A percentile compares a stretch with the other conserved stretches of the same genome.
Evolutionary conservation across 2,888 invertebrate genomes (phyloP).

Genomic region (Euzetes globulus): DNA sequence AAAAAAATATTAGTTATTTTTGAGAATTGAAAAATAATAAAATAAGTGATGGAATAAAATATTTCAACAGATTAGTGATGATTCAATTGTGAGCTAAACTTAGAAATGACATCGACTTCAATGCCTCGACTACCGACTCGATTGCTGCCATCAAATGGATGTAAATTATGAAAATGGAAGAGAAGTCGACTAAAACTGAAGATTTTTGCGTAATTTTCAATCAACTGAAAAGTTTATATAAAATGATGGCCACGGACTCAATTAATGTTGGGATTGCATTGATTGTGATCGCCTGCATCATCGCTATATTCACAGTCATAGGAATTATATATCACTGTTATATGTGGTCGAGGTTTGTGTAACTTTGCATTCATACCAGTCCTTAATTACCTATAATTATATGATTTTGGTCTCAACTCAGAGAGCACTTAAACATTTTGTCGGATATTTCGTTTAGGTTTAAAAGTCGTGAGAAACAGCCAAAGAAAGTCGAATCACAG

Average conservation of each 20-base stretch:
- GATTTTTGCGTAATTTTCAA: conserved; percentile 5
- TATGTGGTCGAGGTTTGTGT: conserved; percentile 76
- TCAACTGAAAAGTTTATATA: not conserved
- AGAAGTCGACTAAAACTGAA: not conserved
- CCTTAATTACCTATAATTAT: not conserved
- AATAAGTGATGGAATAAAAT: no score
- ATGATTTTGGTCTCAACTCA: not conserved
- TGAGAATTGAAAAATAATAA: no score
- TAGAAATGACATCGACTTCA: not conserved
- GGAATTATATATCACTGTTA: conserved; percentile 88
- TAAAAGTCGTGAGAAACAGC: not conserved
- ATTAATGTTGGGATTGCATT: conserved; percentile 53
- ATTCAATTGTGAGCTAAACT: not conserved
- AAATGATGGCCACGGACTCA: not conserved
- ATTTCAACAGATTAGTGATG: no score
- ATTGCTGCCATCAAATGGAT: not conserved
- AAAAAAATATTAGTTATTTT: no score
- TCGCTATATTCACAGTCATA: conserved; percentile 72
- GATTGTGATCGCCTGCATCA: conserved; percentile 79
- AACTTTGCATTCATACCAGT: not conserved
- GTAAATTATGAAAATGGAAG: not conserved
- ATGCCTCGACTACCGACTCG: not conserved
- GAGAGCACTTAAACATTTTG: not conserved
- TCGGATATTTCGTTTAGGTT: not conserved
- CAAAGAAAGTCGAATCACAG: not conserved